Conservation (phyloP, 2,113 vertebrate genomes). For the Ranitomeya imitator region DNA sequence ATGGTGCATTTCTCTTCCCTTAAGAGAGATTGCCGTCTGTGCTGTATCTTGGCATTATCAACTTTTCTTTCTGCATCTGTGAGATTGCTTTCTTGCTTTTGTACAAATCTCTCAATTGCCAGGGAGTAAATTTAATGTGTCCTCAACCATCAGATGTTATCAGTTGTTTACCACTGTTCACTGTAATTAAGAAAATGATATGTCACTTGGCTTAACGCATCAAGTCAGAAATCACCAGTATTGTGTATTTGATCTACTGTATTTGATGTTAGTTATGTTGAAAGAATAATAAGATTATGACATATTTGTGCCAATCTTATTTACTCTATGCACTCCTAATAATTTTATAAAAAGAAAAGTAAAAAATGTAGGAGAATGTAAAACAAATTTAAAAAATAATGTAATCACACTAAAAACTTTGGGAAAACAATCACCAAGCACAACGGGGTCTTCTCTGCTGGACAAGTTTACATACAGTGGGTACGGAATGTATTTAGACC, state of each 20-base stretch:
- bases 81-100: constrained; percentile 36
- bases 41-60: constrained; percentile 48
- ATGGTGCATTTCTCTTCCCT: constrained; percentile 40
- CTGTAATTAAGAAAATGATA: constrained; percentile 21
- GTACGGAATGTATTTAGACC: no score
- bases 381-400: no score
- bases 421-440: no score
- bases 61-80: constrained; percentile 49
- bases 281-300: background rate
- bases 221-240: background rate
- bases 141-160: constrained; percentile 17
- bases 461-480: no score
- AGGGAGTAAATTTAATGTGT: constrained; percentile 36
- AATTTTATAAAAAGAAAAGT: background rate
- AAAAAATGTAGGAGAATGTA: no score
- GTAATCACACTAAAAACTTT: no score
- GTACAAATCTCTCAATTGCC: constrained; percentile 43
- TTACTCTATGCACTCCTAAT: background rate
- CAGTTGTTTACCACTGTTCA: constrained; percentile 26
- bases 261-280: background rate
- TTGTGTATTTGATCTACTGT: background rate
- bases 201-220: constrained; percentile 1
- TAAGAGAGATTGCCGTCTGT: constrained; percentile 40
- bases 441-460: no score
- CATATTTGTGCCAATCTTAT: background rate